Conservation (phyloP, 2,888 invertebrate species). For the Euplexia lucipara region DNA sequence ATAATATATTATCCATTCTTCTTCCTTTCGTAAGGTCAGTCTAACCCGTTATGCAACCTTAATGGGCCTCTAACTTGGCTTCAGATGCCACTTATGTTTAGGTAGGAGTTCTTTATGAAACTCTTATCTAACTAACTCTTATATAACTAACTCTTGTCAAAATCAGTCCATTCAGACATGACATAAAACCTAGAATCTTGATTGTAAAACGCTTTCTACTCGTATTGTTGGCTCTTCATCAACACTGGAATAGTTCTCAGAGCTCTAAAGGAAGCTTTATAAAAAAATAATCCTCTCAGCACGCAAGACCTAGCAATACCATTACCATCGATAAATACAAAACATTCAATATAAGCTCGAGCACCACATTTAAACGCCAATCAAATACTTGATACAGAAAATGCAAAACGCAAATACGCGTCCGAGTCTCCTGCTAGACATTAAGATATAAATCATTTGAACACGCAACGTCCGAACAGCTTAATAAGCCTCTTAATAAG, state of each 20-base stretch:
- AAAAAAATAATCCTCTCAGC: slow-evolving; percentile 18
- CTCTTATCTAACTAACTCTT: too few species aligned
- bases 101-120: too few species aligned
- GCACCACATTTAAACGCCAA: slow-evolving; percentile 57
- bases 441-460: slow-evolving; percentile 65
- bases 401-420: slow-evolving; percentile 57
- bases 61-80: too few species aligned
- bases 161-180: too few species aligned
- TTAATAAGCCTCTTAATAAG: slow-evolving; percentile 61
- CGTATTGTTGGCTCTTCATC: background rate
- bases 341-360: slow-evolving; percentile 45
- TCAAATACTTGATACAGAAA: slow-evolving; percentile 61
- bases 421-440: slow-evolving; percentile 49
- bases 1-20: too few species aligned
- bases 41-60: background rate
- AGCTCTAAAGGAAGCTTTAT: background rate
- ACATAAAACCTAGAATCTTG: too few species aligned
- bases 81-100: too few species aligned
- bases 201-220: background rate
- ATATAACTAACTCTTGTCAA: too few species aligned
- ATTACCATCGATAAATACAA: slow-evolving; percentile 31
- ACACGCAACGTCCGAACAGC: slow-evolving; percentile 48
- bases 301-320: slow-evolving; percentile 12
- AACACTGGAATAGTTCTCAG: background rate
- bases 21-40: background rate